Base-by-base conservation (phyloP, 92 coral and sea anemone species). In the Heteractis magnifica region DNA sequence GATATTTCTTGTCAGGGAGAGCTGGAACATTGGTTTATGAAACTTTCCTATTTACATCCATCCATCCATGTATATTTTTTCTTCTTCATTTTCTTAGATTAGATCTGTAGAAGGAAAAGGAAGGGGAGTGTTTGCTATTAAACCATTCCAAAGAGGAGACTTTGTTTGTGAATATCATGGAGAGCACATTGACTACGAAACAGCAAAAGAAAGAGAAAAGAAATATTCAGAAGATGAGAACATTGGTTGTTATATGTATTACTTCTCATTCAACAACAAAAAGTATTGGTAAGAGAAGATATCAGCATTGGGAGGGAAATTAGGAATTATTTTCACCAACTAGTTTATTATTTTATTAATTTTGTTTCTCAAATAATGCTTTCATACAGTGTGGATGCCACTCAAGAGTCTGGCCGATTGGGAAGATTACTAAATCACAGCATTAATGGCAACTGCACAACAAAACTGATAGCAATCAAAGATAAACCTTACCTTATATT, bases 401-500 rank as follows among this genome's bases (percentile, higher is more conserved):
- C 99, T 2, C 88, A 89, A 48, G 99, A 97, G 76, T 91, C 94
- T 53, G 97, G 91, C 19, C 89, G 97, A 68, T 89, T 94, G 50
- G 99, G 99, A 14, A 76, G 99, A 78, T 85, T 97, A n/a, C 87
- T 97, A 71, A 97, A 97, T 79, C 99, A 97, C 92, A 97, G 99
- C 77, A 52, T 89, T 56, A 70, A 82, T 76, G 99, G 98, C 16
- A 96, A 96, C 90, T 96, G 99, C 80, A 90, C 88, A 64, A 96
- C 99, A 52, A 94, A 88, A 71, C 79, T 92, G n/a, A 89, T 87
- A 60, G 76, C 89, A 26, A 88, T 96, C 77, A 86, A 83, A 56
- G 95, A 92, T 77, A 85, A 13, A 20, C 99, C 99, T 26, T 90
- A 92, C 81, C 88, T 96, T 6, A 94, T 92, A 77, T 90, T 96